Conservation (phyloP, 2,113 vertebrate genomes). For the Aplodontia rufa region DNA sequence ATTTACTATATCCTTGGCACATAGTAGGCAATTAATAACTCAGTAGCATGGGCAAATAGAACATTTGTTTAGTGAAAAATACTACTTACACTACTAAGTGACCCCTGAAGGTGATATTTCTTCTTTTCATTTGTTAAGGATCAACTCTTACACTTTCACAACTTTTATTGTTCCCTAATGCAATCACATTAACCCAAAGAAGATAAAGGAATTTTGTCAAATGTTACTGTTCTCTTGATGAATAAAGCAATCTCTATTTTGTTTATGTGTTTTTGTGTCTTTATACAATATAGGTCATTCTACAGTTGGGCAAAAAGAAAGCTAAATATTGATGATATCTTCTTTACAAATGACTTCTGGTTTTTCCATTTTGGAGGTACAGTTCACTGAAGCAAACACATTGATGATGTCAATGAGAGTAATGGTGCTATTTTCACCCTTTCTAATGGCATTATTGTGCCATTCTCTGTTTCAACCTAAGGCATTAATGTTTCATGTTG, state of each 20-base stretch:
- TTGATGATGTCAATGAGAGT: constrained; percentile 58
- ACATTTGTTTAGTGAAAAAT: background rate
- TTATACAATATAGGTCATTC: constrained; percentile 50
- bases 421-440: constrained; percentile 57
- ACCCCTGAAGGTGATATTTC: background rate
- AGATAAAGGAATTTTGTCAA: background rate
- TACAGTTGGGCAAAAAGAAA: constrained; percentile 37
- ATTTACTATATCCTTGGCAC: background rate
- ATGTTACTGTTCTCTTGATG: background rate
- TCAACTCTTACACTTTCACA: constrained; percentile 15
- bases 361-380: constrained; percentile 59
- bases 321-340: constrained; percentile 51
- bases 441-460: constrained; percentile 67
- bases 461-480: constrained; percentile 59
- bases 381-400: constrained; percentile 70
- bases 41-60: background rate
- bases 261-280: background rate
- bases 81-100: background rate
- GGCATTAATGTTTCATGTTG: constrained; percentile 73
- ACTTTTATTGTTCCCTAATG: too few relatives aligned
- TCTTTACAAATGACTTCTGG: constrained; percentile 44
- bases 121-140: constrained; percentile 15
- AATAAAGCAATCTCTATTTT: constrained; percentile 28
- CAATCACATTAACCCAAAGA: constrained; percentile 9
- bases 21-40: background rate